Evolutionary conservation across 2,888 invertebrate species (phyloP), one percentile per base, ranked within the genome.

Genomic region (Andrena dorsata): DNA sequence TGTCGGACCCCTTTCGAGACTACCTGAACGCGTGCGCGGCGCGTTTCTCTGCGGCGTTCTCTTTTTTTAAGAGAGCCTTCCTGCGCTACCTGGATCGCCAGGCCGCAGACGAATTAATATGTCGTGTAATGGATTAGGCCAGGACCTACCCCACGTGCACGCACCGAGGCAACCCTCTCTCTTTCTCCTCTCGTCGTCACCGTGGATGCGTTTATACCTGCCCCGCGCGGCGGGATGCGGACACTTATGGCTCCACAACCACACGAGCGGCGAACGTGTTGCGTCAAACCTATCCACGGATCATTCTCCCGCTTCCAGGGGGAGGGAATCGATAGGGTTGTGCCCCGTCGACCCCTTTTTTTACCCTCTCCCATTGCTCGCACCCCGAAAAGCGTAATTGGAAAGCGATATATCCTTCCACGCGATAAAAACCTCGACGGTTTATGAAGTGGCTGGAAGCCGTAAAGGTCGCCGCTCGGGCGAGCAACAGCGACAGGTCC

Each of bases 21-120:
- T 92, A 92, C 92, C 92, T 92, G 92, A 86, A 87, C 92, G 92
- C 92, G 92, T 92, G 92, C 91, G 87, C 81, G 91, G 87, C 91
- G 89, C 90, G 89, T 89, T 90, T 89, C 84, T 69, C 56, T 47
- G 13, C 63, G 32, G 32, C 65, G 60, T 49, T 58, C 53, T 81
- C n/a, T 63, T 71, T 64, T 75, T 75, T 76, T 68, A 51, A 20
- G 71, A 28, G 35, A n/a, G 32, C 51, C 71, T 63, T 58, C 65
- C 26, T 53, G 77, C 88, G 77, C 88, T 91, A 91, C 90, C 91
- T 91, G 91, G 77, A 70, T 72, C 71, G 60, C 79, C 74, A 72
- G 73, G 10, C 20, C 72, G 84, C 76, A 87, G 86, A 89, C 87
- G 90, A 92, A 92, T 92, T 92, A 92, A 92, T 92, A 92, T 89